Percentiles rank a stretch among this genome's conserved stretches.
phyloP scores from a whole-genome alignment of 2,113 vertebrate genomes.

The Equus przewalskii region DNA sequence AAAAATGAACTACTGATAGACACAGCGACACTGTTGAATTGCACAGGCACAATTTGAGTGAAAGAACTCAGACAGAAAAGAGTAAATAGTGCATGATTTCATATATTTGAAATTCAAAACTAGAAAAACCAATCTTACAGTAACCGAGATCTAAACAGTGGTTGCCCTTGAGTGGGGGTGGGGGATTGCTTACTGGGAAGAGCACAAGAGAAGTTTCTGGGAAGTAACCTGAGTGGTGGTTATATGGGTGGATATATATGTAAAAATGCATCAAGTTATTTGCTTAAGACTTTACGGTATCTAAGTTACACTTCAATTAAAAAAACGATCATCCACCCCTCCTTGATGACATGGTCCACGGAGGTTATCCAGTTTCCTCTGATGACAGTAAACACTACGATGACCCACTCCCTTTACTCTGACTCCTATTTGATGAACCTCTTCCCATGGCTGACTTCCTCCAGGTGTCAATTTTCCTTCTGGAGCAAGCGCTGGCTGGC shows the following conservation, averaged over 20 bases:
- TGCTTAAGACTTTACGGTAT: not conserved
- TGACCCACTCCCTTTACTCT: not conserved
- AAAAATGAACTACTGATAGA: not conserved
- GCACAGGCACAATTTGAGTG: not conserved
- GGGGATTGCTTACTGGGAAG: not conserved
- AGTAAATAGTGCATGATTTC: not conserved
- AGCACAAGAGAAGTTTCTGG: not conserved
- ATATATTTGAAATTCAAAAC: not conserved
- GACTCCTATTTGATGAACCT: not conserved
- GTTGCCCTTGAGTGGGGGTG: not conserved
- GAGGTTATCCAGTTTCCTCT: not conserved
- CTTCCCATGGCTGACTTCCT: not conserved
- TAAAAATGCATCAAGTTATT: not conserved
- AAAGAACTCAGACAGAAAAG: not conserved
- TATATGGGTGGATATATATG: rapidly evolving
- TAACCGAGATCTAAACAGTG: not conserved
- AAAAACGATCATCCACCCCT: not conserved
- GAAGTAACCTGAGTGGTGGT: not conserved
- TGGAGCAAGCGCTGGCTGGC: not conserved
- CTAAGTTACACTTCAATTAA: not conserved
- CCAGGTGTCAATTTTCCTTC: not conserved
- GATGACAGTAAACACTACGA: not conserved
- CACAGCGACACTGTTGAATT: not conserved
- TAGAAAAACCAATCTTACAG: not conserved
- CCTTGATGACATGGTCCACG: not conserved